Conservation (phyloP, 2,888 invertebrate genomes). For the Suillia variegata region DNA sequence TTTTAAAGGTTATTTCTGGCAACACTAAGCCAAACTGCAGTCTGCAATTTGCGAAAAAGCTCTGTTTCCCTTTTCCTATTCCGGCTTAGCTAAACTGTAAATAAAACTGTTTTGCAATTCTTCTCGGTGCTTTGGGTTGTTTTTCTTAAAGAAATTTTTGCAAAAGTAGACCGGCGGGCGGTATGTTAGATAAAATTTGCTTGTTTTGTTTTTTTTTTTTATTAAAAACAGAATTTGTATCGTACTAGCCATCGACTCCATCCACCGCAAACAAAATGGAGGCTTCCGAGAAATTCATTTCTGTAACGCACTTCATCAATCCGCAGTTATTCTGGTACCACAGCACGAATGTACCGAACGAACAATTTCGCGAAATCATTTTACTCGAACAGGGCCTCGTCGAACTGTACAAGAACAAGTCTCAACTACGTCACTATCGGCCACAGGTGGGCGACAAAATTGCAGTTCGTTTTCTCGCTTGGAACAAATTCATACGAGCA, state of each 20-base stretch:
- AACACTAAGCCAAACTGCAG: too few relatives aligned
- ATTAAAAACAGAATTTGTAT: too few relatives aligned
- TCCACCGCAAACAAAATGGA: neutral
- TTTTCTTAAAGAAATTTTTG: too few relatives aligned
- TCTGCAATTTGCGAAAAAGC: too few relatives aligned
- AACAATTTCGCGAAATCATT: constrained; percentile 26
- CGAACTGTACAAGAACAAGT: constrained; percentile 29
- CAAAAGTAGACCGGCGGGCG: too few relatives aligned
- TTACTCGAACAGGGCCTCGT: constrained; percentile 32
- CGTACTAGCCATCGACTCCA: too few relatives aligned
- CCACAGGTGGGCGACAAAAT: constrained; percentile 35
- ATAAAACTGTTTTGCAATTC: too few relatives aligned
- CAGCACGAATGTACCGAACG: constrained; percentile 32
- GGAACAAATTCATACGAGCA: constrained; percentile 41
- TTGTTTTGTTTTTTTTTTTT: neutral
- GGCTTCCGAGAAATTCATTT: constrained; percentile 28
- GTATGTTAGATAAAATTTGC: too few relatives aligned
- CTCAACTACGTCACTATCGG: constrained; percentile 20
- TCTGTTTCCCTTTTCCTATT: too few relatives aligned
- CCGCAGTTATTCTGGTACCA: constrained; percentile 45
- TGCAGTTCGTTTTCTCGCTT: constrained; percentile 35
- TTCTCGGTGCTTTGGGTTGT: too few relatives aligned
- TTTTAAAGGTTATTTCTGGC: too few relatives aligned
- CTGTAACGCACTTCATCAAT: constrained; percentile 42
- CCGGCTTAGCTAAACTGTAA: too few relatives aligned